Percentiles rank a stretch among this genome's conserved stretches.
These are phyloP conservation scores for Patiria miniata DNA, from an alignment of 35 echinoderm and acorn worm genomes.

Conservation along the genomic window DNA sequence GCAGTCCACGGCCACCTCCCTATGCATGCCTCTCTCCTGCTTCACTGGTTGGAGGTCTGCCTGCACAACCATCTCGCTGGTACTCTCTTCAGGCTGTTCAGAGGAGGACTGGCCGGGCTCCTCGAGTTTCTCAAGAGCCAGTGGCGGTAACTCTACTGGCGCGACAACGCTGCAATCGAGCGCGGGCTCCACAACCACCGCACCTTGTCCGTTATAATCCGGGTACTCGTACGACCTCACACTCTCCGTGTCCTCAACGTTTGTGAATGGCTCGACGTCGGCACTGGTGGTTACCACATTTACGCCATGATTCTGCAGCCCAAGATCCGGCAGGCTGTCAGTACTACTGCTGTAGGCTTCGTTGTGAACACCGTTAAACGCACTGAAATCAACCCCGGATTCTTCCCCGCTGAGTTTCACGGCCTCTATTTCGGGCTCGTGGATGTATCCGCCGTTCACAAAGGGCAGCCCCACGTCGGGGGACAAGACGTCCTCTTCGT, in stretches of 20 bases:
- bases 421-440: conserved; percentile 23
- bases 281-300: conserved; percentile 29
- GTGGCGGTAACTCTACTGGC: conserved; percentile 31
- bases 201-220: conserved; percentile 13
- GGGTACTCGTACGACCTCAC: not conserved
- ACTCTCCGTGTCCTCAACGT: conserved; percentile 11
- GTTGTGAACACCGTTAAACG: conserved; percentile 10
- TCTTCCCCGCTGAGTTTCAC: conserved; percentile 10
- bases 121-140: conserved; percentile 38
- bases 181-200: not conserved
- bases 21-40: conserved; percentile 28
- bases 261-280: not conserved
- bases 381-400: not conserved
- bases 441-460: conserved; percentile 4
- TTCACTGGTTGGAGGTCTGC: conserved; percentile 35
- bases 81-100: conserved; percentile 37
- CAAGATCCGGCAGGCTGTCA: conserved; percentile 9
- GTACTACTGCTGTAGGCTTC: conserved; percentile 26
- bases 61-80: conserved; percentile 41
- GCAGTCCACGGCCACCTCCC: conserved; percentile 95
- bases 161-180: conserved; percentile 1
- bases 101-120: conserved; percentile 32
- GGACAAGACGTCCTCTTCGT: not conserved
- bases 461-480: not conserved
- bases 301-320: conserved; percentile 4